Base-by-base conservation (phyloP, 2,888 invertebrate species). In the Eucera pruinosa region DNA sequence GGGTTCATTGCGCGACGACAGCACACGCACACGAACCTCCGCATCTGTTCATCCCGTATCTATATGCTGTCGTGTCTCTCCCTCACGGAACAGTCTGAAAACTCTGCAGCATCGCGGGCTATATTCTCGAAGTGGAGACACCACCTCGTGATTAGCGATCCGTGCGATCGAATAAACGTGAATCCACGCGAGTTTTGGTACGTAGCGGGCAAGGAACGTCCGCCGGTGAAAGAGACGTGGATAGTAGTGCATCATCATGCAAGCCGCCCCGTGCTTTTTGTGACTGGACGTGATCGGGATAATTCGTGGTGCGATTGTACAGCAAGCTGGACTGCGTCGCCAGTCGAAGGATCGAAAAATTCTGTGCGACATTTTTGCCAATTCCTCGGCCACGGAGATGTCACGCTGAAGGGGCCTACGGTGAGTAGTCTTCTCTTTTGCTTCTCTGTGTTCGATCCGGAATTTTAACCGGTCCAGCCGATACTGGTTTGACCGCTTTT, bases 231-330 rank as follows among this genome's bases (percentile, higher is more conserved):
- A 70, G 52, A 45, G 36, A 57, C 25, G 47, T 41, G 65, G 33
- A 58, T n/a, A 45, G n/a, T 11, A 52, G 61, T 27, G 48, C 20
- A 66, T 67, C 54, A 39, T 54, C 64, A 75, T 70, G 74, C 54
- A 45, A 20, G 43, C 39, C 33, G 52, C 33, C 45, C 43, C 15
- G 18, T 54, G 67, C 39, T 54, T 25, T 39, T 61, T 58, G 45
- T 71, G 47, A 70, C 60, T 61, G 75, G 45, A 71, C 52, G 74
- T 65, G 74, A 75, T 45, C 39, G 57, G 39, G 55, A 55, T 75
- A 52, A 18, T 33, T 36, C 43, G 52, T 27, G 65, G 47, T 41
- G 47, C 23, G 36, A 18, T 52, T 43, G 52, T 39, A 47, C 9
- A 30, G 27, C 50, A 55, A 20, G 41, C 48, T 55, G 36, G 25